These are phyloP conservation scores for Leptopterna dolabrata DNA, from an alignment of 2,888 invertebrate species.

Conservation along the genomic window DNA sequence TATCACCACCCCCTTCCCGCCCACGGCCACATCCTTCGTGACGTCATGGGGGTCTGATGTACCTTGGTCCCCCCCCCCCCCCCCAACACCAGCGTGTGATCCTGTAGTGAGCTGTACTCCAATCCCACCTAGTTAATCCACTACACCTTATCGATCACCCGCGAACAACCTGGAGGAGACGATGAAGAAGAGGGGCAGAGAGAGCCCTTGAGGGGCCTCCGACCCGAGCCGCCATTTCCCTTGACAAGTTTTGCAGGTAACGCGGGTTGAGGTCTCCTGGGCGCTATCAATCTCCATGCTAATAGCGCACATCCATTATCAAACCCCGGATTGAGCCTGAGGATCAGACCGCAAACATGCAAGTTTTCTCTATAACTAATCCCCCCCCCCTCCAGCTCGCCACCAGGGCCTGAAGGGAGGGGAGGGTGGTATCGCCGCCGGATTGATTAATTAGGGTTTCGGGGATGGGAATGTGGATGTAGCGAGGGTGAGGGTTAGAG, in stretches of 20 bases:
- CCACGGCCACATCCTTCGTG: too few species aligned
- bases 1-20: too few species aligned
- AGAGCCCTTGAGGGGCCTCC: neutral
- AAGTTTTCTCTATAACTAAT: slow-evolving; percentile 52
- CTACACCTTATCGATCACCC: neutral
- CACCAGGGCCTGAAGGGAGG: neutral
- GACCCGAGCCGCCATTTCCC: slow-evolving; percentile 1
- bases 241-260: slow-evolving; percentile 47
- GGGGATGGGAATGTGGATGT: neutral
- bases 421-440: neutral
- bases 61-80: too few species aligned
- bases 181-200: neutral
- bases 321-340: neutral
- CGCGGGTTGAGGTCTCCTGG: slow-evolving; percentile 40
- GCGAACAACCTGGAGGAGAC: neutral
- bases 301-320: slow-evolving; percentile 53
- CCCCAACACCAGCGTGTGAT: too few species aligned
- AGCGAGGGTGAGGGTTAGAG: too few species aligned
- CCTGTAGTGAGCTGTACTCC: too few species aligned
- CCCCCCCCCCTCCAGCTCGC: neutral
- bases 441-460: slow-evolving; percentile 45
- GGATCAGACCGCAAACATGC: slow-evolving; percentile 52
- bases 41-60: too few species aligned
- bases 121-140: too few species aligned
- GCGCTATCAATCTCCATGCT: slow-evolving; percentile 54